Percentiles rank a stretch among this genome's conserved stretches.
Conservation (phyloP, 2,888 invertebrate species). For the Drosophila diplacantha region DNA sequence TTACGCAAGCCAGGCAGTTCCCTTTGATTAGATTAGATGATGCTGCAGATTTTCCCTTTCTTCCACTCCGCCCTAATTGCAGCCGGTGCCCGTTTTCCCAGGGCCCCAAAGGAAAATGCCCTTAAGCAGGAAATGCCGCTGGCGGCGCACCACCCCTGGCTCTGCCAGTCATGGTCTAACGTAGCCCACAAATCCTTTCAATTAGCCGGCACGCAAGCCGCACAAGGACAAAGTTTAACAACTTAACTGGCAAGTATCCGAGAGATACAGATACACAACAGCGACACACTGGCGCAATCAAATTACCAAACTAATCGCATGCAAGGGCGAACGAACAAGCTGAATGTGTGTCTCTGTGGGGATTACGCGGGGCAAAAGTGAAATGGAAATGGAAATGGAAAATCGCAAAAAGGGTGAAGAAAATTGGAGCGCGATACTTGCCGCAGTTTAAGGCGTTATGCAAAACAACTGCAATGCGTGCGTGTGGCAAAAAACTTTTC, state of each 20-base stretch:
- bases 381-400: slow-evolving; percentile 44
- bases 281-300: slow-evolving; percentile 63
- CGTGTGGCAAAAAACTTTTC: slow-evolving; percentile 57
- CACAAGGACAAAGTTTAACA: slow-evolving; percentile 58
- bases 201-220: slow-evolving; percentile 59
- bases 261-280: slow-evolving; percentile 38
- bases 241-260: slow-evolving; percentile 60
- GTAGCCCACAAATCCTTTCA: slow-evolving; percentile 54
- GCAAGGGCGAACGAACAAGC: slow-evolving; percentile 61
- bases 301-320: slow-evolving; percentile 75
- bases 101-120: slow-evolving; percentile 4
- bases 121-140: slow-evolving; percentile 58
- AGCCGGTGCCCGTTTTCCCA: slow-evolving; percentile 26
- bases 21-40: slow-evolving; percentile 68
- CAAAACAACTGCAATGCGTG: slow-evolving; percentile 72
- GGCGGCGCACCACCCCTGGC: neutral
- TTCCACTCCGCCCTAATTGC: slow-evolving; percentile 29
- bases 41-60: slow-evolving; percentile 46
- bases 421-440: slow-evolving; percentile 31
- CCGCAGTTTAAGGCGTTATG: slow-evolving; percentile 51
- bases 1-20: slow-evolving; percentile 47
- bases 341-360: slow-evolving; percentile 40
- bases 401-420: neutral
- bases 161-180: slow-evolving; percentile 16
- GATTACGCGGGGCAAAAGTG: slow-evolving; percentile 64